Conservation (phyloP, 2,888 invertebrate genomes). For the Hypselothyrea guttata region DNA sequence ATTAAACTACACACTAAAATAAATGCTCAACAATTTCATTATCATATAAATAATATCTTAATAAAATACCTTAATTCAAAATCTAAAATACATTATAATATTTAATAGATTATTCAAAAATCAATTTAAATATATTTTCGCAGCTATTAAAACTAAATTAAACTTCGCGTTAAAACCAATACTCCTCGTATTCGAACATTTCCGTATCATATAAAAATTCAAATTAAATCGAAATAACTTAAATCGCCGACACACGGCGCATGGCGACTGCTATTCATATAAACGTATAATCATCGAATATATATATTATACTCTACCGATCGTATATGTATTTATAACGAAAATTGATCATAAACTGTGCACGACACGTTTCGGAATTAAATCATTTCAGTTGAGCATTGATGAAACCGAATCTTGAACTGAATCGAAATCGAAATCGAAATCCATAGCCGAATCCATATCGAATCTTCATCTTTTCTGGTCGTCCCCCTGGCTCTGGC, state of each 20-base stretch:
- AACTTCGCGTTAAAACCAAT: no score
- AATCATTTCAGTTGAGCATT: slow-evolving; percentile 79
- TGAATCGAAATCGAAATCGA: slow-evolving; percentile 3
- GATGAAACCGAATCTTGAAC: not conserved
- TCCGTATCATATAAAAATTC: not conserved
- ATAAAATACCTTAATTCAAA: no score
- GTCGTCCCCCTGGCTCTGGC: no score
- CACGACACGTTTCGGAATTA: slow-evolving; percentile 79
- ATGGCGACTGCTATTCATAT: slow-evolving; percentile 1
- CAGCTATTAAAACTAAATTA: no score
- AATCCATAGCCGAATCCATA: slow-evolving; percentile 3
- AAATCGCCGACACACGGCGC: not conserved
- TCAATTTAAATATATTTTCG: no score
- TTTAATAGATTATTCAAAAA: no score
- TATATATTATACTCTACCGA: no score
- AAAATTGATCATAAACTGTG: slow-evolving; percentile 67
- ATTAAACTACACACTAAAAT: no score
- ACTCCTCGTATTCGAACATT: not conserved
- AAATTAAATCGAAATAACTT: not conserved
- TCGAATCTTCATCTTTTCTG: not conserved
- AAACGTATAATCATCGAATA: slow-evolving; percentile 3
- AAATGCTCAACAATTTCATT: not conserved
- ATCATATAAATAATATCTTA: no score
- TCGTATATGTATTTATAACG: slow-evolving; percentile 27
- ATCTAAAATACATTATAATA: no score